Evolutionary conservation across 1,140 invertebrate species (phyloP).

Genomic region (Dryas iulia): DNA sequence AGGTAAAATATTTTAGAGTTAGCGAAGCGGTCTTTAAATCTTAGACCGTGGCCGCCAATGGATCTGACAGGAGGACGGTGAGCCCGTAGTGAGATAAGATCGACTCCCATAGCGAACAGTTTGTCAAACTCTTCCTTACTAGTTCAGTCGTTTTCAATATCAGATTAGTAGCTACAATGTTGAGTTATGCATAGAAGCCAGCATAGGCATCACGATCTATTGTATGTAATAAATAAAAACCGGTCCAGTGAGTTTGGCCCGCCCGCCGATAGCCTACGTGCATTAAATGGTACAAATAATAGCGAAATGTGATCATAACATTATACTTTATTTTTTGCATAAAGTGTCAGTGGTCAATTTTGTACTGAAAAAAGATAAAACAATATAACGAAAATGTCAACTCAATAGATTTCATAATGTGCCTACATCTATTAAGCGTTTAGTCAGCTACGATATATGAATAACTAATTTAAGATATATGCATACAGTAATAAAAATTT

Average conservation of each 20-base stretch:
- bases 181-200: slow-evolving; percentile 28
- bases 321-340: neutral
- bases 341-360: neutral
- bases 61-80: slow-evolving; percentile 26
- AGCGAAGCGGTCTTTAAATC: slow-evolving; percentile 31
- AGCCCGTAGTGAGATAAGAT: slow-evolving; percentile 25
- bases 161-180: slow-evolving; percentile 29
- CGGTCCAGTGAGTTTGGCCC: slow-evolving; percentile 11
- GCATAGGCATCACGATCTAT: slow-evolving; percentile 27
- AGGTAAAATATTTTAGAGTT: slow-evolving; percentile 15
- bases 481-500: neutral
- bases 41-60: slow-evolving; percentile 23
- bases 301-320: neutral
- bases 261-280: neutral
- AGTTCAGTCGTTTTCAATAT: slow-evolving; percentile 34
- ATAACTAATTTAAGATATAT: neutral
- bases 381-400: too few species aligned
- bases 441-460: neutral
- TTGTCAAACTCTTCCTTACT: slow-evolving; percentile 32
- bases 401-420: neutral
- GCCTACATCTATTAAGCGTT: neutral
- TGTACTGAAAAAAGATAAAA: too few species aligned
- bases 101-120: slow-evolving; percentile 26
- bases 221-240: slow-evolving; percentile 30
- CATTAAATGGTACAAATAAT: slow-evolving; percentile 4